phyloP scores from a whole-genome alignment of 2,888 invertebrate genomes.

The Macrophya annulata region DNA sequence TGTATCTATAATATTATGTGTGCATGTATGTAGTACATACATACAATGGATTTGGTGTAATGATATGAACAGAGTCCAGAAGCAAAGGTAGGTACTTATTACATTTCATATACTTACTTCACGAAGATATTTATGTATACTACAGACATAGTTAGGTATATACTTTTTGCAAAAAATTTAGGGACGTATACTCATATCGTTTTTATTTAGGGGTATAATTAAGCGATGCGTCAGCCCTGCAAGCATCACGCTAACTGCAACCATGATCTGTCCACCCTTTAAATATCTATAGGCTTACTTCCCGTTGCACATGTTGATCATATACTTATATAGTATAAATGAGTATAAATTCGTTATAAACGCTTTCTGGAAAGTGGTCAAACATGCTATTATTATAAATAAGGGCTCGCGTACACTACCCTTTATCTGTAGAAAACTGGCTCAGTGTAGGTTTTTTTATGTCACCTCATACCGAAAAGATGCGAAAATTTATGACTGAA shows the following conservation, averaged over 20 bases:
- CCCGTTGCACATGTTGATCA: not conserved
- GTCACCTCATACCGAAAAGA: no score
- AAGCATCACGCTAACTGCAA: not conserved
- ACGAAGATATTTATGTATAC: not conserved
- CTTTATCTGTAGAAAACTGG: no score
- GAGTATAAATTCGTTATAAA: constrained; percentile 5
- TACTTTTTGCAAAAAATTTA: not conserved
- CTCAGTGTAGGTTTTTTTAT: no score
- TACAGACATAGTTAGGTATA: no score
- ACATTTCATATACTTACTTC: not conserved
- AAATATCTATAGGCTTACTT: not conserved
- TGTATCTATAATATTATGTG: not conserved
- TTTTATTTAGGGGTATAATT: not conserved
- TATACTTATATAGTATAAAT: not conserved
- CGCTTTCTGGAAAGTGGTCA: not conserved
- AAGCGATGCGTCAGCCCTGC: constrained; percentile 1
- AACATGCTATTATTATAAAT: not conserved
- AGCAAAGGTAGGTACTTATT: not conserved
- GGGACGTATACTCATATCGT: not conserved
- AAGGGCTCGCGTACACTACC: not conserved
- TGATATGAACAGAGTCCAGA: not conserved
- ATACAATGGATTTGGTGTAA: no score
- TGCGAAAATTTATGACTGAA: no score
- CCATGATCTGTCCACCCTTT: not conserved
- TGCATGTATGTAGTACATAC: no score